phyloP scores from a whole-genome alignment of 1,140 invertebrate genomes.

The Orius laevigatus region DNA sequence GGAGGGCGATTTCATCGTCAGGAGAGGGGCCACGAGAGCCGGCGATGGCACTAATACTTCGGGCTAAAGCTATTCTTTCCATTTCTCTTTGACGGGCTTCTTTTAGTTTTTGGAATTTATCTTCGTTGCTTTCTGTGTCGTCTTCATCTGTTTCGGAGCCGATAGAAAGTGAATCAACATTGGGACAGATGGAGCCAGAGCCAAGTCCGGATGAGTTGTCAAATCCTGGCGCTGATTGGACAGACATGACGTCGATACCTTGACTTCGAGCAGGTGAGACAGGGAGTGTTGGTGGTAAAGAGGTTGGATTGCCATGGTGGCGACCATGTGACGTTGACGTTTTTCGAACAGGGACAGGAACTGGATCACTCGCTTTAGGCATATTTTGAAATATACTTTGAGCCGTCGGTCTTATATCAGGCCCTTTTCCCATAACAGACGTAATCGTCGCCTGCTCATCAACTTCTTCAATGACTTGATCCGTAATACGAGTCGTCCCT shows the following conservation, averaged over 20 bases:
- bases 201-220: slow-evolving; percentile 16
- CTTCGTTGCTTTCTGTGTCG: slow-evolving; percentile 13
- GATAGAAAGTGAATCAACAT: slow-evolving; percentile 4
- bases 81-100: slow-evolving; percentile 18
- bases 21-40: slow-evolving; percentile 6
- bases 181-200: slow-evolving; percentile 13
- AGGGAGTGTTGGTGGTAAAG: slow-evolving; percentile 14
- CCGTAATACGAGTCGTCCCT: slow-evolving; percentile 42
- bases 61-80: slow-evolving; percentile 14
- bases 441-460: slow-evolving; percentile 65
- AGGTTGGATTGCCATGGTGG: slow-evolving; percentile 7
- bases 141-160: slow-evolving; percentile 16
- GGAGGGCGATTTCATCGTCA: slow-evolving; percentile 13
- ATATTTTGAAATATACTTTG: slow-evolving; percentile 27
- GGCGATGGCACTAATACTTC: slow-evolving; percentile 17
- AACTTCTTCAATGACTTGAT: slow-evolving; percentile 64
- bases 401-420: slow-evolving; percentile 32
- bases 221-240: slow-evolving; percentile 15
- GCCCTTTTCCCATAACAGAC: slow-evolving; percentile 35
- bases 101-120: slow-evolving; percentile 21
- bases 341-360: slow-evolving; percentile 1
- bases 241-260: slow-evolving; percentile 13
- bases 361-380: not conserved
- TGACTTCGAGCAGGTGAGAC: slow-evolving; percentile 16
- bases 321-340: slow-evolving; percentile 9